Percentiles rank a stretch among this genome's conserved stretches.
Conservation (phyloP, 2,888 invertebrate species). For the Eurytoma adleriae region DNA sequence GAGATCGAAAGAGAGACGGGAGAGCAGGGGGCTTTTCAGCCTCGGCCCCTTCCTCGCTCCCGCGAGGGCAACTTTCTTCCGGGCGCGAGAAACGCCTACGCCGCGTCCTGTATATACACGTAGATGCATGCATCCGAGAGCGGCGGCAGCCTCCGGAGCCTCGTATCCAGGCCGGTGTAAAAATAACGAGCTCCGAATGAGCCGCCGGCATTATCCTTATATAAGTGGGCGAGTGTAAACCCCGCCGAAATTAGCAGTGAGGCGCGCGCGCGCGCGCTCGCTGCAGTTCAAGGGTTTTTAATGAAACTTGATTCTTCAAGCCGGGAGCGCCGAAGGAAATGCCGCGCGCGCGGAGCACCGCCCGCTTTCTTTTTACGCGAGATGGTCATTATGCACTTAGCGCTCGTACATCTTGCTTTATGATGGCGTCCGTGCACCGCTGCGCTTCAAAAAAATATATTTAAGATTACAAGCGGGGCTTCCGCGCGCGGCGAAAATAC, state of each 20-base stretch:
- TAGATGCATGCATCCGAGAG: background rate
- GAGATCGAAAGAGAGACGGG: background rate
- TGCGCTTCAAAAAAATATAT: too few relatives aligned
- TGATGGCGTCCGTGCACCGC: too few relatives aligned
- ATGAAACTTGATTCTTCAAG: conserved; percentile 25
- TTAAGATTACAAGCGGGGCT: too few relatives aligned
- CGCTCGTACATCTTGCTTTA: background rate
- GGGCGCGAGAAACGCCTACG: background rate
- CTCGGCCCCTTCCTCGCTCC: conserved; percentile 15
- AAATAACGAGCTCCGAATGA: conserved; percentile 49
- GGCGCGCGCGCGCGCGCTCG: background rate
- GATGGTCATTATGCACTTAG: too few relatives aligned
- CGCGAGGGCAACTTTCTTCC: conserved; percentile 1
- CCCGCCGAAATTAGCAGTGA: conserved; percentile 9
- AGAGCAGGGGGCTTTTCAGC: conserved; percentile 6
- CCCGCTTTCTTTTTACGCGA: too few relatives aligned
- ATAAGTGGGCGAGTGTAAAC: background rate
- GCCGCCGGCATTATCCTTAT: conserved; percentile 16
- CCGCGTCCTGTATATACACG: background rate
- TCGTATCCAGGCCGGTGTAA: conserved; percentile 27
- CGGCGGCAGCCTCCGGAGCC: background rate
- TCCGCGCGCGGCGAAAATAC: too few relatives aligned
- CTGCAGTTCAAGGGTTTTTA: conserved; percentile 27
- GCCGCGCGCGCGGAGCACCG: background rate
- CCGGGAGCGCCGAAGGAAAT: background rate